phyloP scores from a whole-genome alignment of 2,888 invertebrate species.

The Hipparchia semele region DNA sequence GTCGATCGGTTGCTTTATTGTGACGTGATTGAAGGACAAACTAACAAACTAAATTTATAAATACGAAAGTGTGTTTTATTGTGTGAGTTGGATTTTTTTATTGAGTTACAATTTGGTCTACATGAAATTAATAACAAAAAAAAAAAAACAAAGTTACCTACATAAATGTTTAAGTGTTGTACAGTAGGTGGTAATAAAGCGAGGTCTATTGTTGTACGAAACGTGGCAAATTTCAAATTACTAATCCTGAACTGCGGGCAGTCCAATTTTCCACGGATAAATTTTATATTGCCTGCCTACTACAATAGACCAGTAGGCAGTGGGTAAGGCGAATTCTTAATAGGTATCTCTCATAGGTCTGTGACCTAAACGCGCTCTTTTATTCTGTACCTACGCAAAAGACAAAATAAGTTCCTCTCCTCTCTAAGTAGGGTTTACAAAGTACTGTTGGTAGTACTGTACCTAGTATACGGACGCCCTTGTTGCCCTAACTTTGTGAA shows the following conservation, averaged over 20 bases:
- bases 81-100: too few species aligned
- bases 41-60: too few species aligned
- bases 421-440: not conserved
- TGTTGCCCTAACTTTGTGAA: conserved; percentile 28
- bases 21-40: too few species aligned
- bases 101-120: too few species aligned
- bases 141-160: too few species aligned
- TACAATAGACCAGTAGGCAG: not conserved
- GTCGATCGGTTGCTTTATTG: too few species aligned
- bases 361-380: not conserved
- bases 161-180: too few species aligned
- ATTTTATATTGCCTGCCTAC: conserved; percentile 8
- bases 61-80: too few species aligned
- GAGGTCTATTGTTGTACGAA: not conserved
- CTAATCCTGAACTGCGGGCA: conserved; percentile 3
- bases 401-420: not conserved
- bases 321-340: conserved; percentile 5
- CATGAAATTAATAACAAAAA: too few species aligned
- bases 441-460: too few species aligned
- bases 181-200: not conserved
- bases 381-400: not conserved
- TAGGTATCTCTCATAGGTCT: not conserved
- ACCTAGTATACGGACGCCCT: conserved; percentile 5
- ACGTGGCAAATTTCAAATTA: not conserved
- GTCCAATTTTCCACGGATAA: conserved; percentile 4